Evolutionary conservation across 2,113 vertebrate genomes (phyloP).

Genomic region (Boleophthalmus pectinirostris): DNA sequence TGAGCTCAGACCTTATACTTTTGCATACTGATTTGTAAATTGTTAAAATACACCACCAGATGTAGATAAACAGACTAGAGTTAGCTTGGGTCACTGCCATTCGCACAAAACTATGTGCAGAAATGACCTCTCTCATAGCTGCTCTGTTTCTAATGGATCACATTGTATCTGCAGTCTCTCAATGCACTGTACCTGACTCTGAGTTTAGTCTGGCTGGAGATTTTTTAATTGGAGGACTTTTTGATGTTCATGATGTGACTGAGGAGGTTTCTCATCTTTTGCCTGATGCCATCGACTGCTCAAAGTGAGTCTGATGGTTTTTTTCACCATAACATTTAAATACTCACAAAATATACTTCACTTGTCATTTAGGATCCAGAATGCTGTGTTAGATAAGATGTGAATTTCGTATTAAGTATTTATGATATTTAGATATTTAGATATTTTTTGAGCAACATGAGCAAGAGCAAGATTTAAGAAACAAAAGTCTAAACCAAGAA

Average conservation of each 20-base stretch:
- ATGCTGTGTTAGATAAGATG: not conserved
- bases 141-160: conserved; percentile 29
- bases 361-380: too few species aligned
- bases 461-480: not conserved
- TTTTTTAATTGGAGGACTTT: conserved; percentile 70
- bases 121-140: conserved; percentile 18
- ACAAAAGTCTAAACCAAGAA: too few species aligned
- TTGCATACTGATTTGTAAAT: conserved; percentile 61
- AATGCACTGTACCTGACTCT: conserved; percentile 16
- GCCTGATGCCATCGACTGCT: conserved; percentile 61
- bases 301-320: conserved; percentile 50
- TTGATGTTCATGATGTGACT: conserved; percentile 50
- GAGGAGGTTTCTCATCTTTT: not conserved
- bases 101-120: not conserved
- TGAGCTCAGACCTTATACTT: conserved; percentile 7
- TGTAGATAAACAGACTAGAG: not conserved
- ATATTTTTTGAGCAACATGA: not conserved
- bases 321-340: not conserved
- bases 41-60: not conserved
- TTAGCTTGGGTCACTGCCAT: not conserved
- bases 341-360: not conserved
- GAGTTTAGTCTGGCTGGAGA: conserved; percentile 68
- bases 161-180: conserved; percentile 5
- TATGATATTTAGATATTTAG: too few species aligned
- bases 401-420: not conserved